Evolutionary conservation across 2,888 invertebrate species (phyloP), one percentile per base, ranked within the genome.

Genomic region (Peribatodes rhomboidaria): DNA sequence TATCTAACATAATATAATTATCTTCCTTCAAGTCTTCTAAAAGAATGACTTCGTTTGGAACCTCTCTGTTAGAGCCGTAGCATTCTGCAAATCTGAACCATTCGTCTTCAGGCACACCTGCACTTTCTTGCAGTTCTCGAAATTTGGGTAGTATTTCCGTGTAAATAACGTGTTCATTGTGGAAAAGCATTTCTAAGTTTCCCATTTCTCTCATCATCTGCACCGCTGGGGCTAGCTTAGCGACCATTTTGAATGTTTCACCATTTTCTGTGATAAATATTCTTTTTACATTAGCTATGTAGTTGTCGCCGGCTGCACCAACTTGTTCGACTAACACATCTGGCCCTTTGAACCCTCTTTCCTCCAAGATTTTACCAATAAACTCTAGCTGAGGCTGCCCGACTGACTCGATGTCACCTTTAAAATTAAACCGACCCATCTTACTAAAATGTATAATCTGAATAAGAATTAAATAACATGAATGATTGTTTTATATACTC

Each of bases 101-200:
- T 1, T 86, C 80, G 33, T 76, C 68, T 61, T 78, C 72, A 3
- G 83, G 73, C 8, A 84, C 60, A 0, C 68, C 78, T 2, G 78
- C 82, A 6, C 62, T 69, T 57, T 73, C 73, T 64, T 87, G 83
- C 27, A 87, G 44, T 11, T 82, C 69, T 4, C 68, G 46, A n/a
- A 83, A 67, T 22, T 66, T 69, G 1, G 65, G 67, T 4, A 81
- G 73, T 49, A 87, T 54, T 44, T 82, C 70, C 1, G 73, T 70
- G 57, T 86, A 87, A 59, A 85, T 76, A 0, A 74, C 31, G 6
- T 70, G 72, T 69, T 88, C 87, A 50, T 86, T 87, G 1, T 39
- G 71, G 47, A 84, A 85, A 9, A 78, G 2, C 2, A 65, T 0
- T 8, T 3, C 55, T 14, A 68, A 65, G 27, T 75, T 75, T 47